Base-by-base conservation (phyloP, 1,140 invertebrate genomes). In the Coenobita brevimanus region DNA sequence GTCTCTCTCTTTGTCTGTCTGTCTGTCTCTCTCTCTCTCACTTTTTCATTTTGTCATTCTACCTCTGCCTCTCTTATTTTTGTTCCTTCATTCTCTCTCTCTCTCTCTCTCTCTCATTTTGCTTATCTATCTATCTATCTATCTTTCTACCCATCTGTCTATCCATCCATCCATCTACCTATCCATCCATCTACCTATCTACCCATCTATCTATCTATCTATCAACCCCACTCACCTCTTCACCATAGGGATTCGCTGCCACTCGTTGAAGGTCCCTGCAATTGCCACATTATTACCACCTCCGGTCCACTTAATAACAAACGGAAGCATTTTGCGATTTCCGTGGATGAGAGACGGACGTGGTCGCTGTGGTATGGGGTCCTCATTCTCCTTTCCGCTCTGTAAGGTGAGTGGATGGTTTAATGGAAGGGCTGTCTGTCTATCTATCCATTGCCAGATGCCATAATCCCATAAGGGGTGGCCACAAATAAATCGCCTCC, bases 231-330 rank as follows among this genome's bases (percentile, higher is more conserved):
- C 50, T 27, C 50, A 73, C 50, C 82, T 84, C 33, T 73, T 46
- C 41, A 78, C 78, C 89, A 90, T 90, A 21, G 71, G 64, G 1
- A 90, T 79, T 30, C 24, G 50, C 60, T 90, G 57, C 89, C 89
- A 73, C 3, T 76, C 33, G 33, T 82, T 80, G 80, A 90, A 90
- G 27, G 79, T 90, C 3, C 89, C 89, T 21, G 69, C 71, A 17
- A 84, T 57, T 6, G 54, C 46, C 36, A 84, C 82, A 21, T 46
- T 76, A 30, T 8, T 50, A 0, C 62, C 82, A 13, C 62, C 62
- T 36, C 50, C 62, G 0, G 36, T 38, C 62, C 64, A 84, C 82
- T 84, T 57, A 27, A 84, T 71, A 21, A 84, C 82, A 1, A 84
- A 21, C 0, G 82, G 82, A 27, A 84, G 36, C 67, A 84, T 76